Evolutionary conservation across 2,888 invertebrate genomes (phyloP).

Genomic region (Diadegma fenestrale): DNA sequence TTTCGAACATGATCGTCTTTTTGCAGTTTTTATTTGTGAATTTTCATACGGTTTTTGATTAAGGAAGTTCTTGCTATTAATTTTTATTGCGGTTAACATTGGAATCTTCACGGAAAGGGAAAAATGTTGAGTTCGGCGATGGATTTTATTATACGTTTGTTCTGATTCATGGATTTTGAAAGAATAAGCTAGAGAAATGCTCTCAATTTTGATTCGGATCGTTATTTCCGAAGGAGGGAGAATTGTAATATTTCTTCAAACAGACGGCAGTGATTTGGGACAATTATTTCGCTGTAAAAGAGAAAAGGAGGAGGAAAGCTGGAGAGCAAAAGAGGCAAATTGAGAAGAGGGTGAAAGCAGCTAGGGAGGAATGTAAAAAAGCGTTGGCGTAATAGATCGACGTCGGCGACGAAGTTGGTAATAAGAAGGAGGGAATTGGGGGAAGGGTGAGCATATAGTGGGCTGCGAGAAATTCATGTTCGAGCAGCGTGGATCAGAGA

Average conservation of each 20-base stretch:
- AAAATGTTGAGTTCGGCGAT: background rate
- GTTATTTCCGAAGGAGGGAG: background rate
- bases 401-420: constrained; percentile 36
- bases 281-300: constrained; percentile 23
- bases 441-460: constrained; percentile 5
- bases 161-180: background rate
- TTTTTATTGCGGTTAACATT: background rate
- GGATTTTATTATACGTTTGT: background rate
- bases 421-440: background rate
- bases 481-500: constrained; percentile 30
- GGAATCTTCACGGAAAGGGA: background rate
- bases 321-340: background rate
- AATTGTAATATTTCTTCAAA: constrained; percentile 10
- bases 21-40: background rate
- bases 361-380: background rate
- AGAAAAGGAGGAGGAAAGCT: background rate
- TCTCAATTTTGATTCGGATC: constrained; percentile 5
- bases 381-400: constrained; percentile 14
- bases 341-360: background rate
- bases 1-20: background rate
- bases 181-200: background rate
- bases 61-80: background rate
- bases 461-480: constrained; percentile 59
- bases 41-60: background rate
- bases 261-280: constrained; percentile 1